Base-by-base conservation (phyloP, 2,888 invertebrate genomes). In the Nesidiocoris tenuis region DNA sequence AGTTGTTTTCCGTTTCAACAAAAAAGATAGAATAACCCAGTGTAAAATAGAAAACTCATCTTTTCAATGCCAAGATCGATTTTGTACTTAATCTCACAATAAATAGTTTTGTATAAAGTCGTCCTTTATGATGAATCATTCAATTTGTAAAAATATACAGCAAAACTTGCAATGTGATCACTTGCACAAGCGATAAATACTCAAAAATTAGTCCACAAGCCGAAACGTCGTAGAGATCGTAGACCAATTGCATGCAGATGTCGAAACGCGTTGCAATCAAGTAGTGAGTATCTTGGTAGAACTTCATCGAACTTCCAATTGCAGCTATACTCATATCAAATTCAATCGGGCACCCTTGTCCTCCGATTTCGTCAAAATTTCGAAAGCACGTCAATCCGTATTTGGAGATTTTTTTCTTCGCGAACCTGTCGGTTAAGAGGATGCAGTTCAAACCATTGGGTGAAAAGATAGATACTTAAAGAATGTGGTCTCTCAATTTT, bases 221-320 rank as follows among this genome's bases (percentile, higher is more conserved):
- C 39, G 39, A 39, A 39, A 7, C 12, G 12, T 39, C 39, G 39
- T 39, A 17, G 2, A 56, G 21, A 2, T 0, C 2, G n/a, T 70
- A 17, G 0, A 70, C 7, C 3, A 70, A 17, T 24, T 7, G 9
- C 5, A 2, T 18, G 5, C 59, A 57, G 1, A 24, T 25, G 25
- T 59, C 70, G 18, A 70, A 59, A 21, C 59, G 22, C 22, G 70
- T 70, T 2, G 70, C 70, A 17, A 70, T 23, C 17, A 70, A 18
- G 17, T 70, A 57, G 1, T 57, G 12, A 7, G 7, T 5, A n/a
- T 19, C 22, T 2, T 63, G 2, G 2, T 7, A 12, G 18, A 18
- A 9, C n/a, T 55, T 54, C 16, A 70, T 19, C 25, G 21, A 18
- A 17, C 25, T 70, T 12, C 70, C 70, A 7, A 70, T 18, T 24